Base-by-base conservation (phyloP, 2,113 vertebrate genomes). In the Sinocyclocheilus anshuiensis region DNA sequence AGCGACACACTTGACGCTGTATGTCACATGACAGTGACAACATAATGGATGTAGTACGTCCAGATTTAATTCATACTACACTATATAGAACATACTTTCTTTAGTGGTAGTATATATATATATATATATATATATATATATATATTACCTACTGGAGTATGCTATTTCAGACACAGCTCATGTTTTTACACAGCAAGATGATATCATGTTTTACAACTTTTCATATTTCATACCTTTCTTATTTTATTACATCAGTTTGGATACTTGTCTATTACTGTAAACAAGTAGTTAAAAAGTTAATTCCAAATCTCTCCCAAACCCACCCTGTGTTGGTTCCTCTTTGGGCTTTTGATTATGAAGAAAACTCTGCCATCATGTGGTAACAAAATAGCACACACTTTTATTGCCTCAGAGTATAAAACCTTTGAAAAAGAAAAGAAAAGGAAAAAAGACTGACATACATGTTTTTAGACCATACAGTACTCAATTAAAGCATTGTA, bases 311-410 rank as follows among this genome's bases (percentile, higher is more conserved):
- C n/a, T 22, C 33, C 16, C 15, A 45, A 45, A 45, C 42, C 4
- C 71, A 13, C 9, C 65, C 65, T 1, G 18, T 74, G 53, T 71
- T 71, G 67, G 22, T 26, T 10, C 8, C 42, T 45, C 9, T 45
- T 16, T 53, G 48, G 1, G 6, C 13, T 77, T 29, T 53, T 29
- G 39, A 75, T 75, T 75, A 12, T 75, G 24, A 76, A 84, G 53
- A 22, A 57, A 84, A 84, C 57, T 76, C 48, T 76, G 72, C 83
- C 83, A 84, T 77, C 83, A 20, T 63, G 83, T 77, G 72, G 72
- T 29, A 84, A n/a, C 4, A 48, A 76, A 63, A 7, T 26, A 20
- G 7, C 29, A 57, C 11, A 29, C 1, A 45, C 77, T 20, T 50
- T 39, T 45, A 9, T 53, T 53, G 50, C 15, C 15, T 53, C 50